Percentiles rank a stretch among this genome's conserved stretches.
These are phyloP conservation scores for Mesoligia furuncula DNA, from an alignment of 2,888 invertebrate species.

Conservation along the genomic window DNA sequence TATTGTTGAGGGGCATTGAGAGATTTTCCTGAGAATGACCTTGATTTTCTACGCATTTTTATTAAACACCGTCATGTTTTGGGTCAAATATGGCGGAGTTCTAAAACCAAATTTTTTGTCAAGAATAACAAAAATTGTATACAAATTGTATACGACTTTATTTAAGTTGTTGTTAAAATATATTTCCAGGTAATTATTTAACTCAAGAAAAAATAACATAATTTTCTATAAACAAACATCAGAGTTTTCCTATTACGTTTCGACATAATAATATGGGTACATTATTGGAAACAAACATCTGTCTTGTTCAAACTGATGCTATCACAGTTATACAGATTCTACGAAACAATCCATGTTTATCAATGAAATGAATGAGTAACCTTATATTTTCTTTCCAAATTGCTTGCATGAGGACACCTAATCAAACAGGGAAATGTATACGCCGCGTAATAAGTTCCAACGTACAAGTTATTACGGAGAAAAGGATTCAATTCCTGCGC, in stretches of 20 bases:
- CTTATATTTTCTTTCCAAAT: slow-evolving; percentile 60
- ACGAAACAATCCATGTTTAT: slow-evolving; percentile 45
- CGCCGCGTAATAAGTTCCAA: slow-evolving; percentile 47
- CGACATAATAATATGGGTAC: neutral
- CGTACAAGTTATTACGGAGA: slow-evolving; percentile 48
- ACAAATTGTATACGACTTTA: neutral
- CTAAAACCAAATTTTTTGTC: neutral
- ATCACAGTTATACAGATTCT: slow-evolving; percentile 14
- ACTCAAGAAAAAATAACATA: neutral
- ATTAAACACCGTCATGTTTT: neutral
- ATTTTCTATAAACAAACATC: neutral
- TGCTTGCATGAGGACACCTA: slow-evolving; percentile 51
- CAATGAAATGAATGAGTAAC: slow-evolving; percentile 55
- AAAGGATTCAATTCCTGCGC: slow-evolving; percentile 42
- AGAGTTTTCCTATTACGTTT: neutral
- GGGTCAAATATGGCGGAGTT: neutral
- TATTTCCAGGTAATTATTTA: neutral
- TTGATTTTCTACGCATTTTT: neutral
- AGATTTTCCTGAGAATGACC: neutral
- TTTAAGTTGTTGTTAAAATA: neutral
- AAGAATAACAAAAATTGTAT: neutral
- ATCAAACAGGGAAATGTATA: slow-evolving; percentile 63
- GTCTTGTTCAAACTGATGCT: slow-evolving; percentile 10
- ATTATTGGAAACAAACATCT: slow-evolving; percentile 25
- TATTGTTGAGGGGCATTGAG: neutral